Evolutionary conservation across 2,888 invertebrate genomes (phyloP).

Genomic region (Leistus spinibarbis): DNA sequence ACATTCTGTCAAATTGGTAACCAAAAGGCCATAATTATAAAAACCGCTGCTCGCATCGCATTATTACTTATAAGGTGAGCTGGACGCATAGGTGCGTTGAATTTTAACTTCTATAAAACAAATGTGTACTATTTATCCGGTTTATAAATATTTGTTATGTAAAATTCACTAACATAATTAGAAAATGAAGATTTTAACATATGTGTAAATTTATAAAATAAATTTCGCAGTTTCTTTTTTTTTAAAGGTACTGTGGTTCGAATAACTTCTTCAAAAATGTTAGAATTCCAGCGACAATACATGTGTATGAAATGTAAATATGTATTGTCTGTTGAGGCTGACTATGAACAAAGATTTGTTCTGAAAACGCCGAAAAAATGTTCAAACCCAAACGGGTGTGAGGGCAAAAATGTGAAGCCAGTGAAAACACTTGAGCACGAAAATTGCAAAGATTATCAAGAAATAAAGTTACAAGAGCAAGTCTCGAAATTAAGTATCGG

Average conservation of each 20-base stretch:
- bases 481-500: constrained; percentile 73
- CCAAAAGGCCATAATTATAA: too few species aligned
- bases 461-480: constrained; percentile 87
- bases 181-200: background rate
- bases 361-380: constrained; percentile 61
- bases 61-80: too few species aligned
- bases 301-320: constrained; percentile 79
- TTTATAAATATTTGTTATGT: background rate
- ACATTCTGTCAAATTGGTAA: too few species aligned
- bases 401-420: constrained; percentile 61
- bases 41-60: too few species aligned
- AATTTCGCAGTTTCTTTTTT: background rate
- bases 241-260: constrained; percentile 76
- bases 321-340: constrained; percentile 68
- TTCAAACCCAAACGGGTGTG: constrained; percentile 64
- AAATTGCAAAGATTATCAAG: constrained; percentile 81
- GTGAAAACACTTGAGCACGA: constrained; percentile 64
- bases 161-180: background rate
- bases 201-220: background rate
- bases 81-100: constrained; percentile 45
- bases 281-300: constrained; percentile 77
- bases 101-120: background rate
- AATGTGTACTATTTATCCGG: background rate
- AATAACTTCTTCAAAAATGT: constrained; percentile 74
- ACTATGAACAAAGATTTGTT: constrained; percentile 62